Percentiles rank a stretch among this genome's conserved stretches.
These are phyloP conservation scores for Bombus confusus DNA, from an alignment of 1,140 invertebrate species.

Conservation along the genomic window DNA sequence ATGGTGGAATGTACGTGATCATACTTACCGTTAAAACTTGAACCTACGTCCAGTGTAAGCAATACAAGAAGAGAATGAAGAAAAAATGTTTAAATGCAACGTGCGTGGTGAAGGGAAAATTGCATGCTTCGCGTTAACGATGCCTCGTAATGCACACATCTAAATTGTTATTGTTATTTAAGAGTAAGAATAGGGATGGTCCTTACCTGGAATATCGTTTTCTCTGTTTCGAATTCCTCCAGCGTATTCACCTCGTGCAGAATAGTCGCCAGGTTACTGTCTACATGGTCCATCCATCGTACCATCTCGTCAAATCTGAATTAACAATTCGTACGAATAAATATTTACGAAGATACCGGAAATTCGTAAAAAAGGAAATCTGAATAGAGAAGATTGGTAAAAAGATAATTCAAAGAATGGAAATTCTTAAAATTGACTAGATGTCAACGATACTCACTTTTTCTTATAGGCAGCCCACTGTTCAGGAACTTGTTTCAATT, in stretches of 20 bases:
- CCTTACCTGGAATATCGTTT: constrained; percentile 93
- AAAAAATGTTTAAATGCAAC: constrained; percentile 11
- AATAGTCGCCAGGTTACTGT: constrained; percentile 91
- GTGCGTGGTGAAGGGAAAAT: background rate
- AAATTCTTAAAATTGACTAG: background rate
- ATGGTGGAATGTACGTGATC: background rate
- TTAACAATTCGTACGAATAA: background rate
- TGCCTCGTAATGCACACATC: no score
- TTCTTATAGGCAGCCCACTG: constrained; percentile 94
- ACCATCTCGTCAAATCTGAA: constrained; percentile 90
- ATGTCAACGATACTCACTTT: constrained; percentile 82
- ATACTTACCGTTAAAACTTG: constrained; percentile 75
- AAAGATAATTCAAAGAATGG: background rate
- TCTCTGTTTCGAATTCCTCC: constrained; percentile 94
- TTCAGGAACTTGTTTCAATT: constrained; percentile 93
- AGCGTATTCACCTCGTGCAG: constrained; percentile 91
- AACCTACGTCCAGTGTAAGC: constrained; percentile 65
- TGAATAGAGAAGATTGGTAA: background rate
- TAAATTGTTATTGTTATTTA: background rate
- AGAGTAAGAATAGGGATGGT: background rate
- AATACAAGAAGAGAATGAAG: constrained; percentile 10
- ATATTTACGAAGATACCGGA: background rate
- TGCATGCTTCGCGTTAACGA: background rate
- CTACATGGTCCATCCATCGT: constrained; percentile 95
- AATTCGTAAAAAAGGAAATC: background rate